A percentile compares a stretch with the other conserved stretches of the same genome.
These are phyloP conservation scores for Euwallacea fornicatus DNA, from an alignment of 1,140 invertebrate genomes.

Conservation along the genomic window DNA sequence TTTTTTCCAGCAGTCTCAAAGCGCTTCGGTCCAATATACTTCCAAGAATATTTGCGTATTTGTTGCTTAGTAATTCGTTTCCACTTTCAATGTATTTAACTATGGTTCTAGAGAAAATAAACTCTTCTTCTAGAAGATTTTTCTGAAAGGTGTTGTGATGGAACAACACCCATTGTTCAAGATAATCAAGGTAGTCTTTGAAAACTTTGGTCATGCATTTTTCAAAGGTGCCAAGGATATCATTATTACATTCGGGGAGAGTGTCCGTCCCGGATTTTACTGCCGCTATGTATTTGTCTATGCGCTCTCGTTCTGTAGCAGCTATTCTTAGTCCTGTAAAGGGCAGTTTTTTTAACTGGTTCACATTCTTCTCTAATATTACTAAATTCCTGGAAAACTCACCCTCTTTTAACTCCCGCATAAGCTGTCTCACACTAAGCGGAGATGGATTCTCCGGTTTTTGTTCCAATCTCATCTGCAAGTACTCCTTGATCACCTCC, in stretches of 20 bases:
- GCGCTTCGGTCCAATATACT: conserved; percentile 58
- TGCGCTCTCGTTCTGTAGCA: conserved; percentile 74
- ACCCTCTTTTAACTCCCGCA: conserved; percentile 83
- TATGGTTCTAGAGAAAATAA: conserved; percentile 72
- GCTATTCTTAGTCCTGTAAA: conserved; percentile 68
- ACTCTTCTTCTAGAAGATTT: conserved; percentile 78
- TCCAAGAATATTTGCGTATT: conserved; percentile 65
- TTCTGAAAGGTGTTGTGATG: conserved; percentile 70
- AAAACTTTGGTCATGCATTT: conserved; percentile 65
- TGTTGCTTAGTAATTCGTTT: conserved; percentile 65
- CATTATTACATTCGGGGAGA: conserved; percentile 56
- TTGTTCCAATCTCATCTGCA: conserved; percentile 80
- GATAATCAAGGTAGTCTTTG: conserved; percentile 72
- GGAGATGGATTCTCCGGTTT: conserved; percentile 81
- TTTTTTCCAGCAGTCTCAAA: conserved; percentile 57
- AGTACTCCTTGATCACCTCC: conserved; percentile 86
- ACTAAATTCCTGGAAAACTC: background rate
- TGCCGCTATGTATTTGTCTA: conserved; percentile 67
- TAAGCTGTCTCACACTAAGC: conserved; percentile 82
- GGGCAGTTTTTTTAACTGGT: too few relatives aligned
- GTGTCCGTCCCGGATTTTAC: conserved; percentile 55
- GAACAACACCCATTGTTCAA: conserved; percentile 72
- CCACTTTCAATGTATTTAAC: conserved; percentile 71
- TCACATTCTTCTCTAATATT: too few relatives aligned
- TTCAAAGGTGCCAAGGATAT: conserved; percentile 73